Conservation (phyloP, 1,140 invertebrate species). For the Nephila pilipes region DNA sequence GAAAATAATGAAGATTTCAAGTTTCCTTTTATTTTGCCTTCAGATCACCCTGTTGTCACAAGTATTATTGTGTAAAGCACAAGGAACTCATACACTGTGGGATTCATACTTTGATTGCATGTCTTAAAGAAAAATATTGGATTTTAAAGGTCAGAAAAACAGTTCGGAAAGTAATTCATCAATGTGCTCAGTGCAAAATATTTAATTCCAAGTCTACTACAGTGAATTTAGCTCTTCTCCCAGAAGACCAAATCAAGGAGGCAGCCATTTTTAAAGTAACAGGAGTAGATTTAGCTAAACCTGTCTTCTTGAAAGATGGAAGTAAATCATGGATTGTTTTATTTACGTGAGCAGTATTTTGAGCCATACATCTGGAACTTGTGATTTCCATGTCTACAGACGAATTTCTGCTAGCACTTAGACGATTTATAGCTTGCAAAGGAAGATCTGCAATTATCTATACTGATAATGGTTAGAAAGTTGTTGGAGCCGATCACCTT, state of each 20-base stretch:
- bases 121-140: no score
- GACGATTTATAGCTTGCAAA: constrained; percentile 81
- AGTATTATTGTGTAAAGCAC: constrained; percentile 46
- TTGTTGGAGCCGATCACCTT: constrained; percentile 59
- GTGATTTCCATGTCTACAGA: constrained; percentile 79
- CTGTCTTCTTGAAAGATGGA: constrained; percentile 78
- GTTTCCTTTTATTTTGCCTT: constrained; percentile 50
- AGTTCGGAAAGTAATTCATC: no score
- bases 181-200: constrained; percentile 26
- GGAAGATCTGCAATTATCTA: constrained; percentile 68
- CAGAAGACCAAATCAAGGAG: no score
- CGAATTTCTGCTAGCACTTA: constrained; percentile 80
- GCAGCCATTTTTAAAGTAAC: no score
- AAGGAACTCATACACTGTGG: constrained; percentile 46
- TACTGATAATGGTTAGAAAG: constrained; percentile 68
- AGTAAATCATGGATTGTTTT: constrained; percentile 27
- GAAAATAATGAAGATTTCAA: constrained; percentile 43
- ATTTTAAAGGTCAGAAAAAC: no score
- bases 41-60: no score
- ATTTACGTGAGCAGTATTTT: constrained; percentile 78
- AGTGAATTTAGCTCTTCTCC: constrained; percentile 78
- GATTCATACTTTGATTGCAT: not conserved
- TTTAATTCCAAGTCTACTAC: not conserved
- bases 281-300: no score
- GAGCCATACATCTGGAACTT: constrained; percentile 81